Base-by-base conservation (phyloP, 92 coral and sea anemone genomes). In the Plumapathes pennacea region DNA sequence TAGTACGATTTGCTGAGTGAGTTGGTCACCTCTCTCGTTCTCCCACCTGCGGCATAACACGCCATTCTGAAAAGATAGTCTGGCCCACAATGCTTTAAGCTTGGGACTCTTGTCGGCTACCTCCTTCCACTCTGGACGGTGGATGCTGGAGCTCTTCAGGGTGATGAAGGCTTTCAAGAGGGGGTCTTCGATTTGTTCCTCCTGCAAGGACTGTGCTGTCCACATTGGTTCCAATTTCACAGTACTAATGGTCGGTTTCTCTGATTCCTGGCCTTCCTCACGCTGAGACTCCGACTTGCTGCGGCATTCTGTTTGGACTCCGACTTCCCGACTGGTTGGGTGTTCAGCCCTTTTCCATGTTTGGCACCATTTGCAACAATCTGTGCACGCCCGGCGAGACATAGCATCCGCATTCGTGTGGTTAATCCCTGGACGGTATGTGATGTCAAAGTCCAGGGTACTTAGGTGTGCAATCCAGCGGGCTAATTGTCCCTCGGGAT, bases 401-500 rank as follows among this genome's bases (percentile, higher is more conserved):
- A 62, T 62, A n/a, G 69, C 46, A 50, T 72, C 79, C 4, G 79
- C 71, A 25, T 72, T 72, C n/a, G 38, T 14, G 40, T 72, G 60
- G 21, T 31, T 15, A 21, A 50, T 63, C 46, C 77, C 77, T 31
- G 46, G 72, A 15, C 76, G 69, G 40, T 58, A 58, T 39, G 36
- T 42, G 18, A 76, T 62, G 47, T 57, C 64, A 38, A 76, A 54
- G 50, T 76, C 70, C 32, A 67, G 67, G 49, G 41, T 50, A 50
- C 67, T 69, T 34, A 57, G 46, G 65, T 42, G 57, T 22, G 33
- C 63, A 19, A 69, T 45, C 81, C 80, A 83, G 25, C 81, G 34
- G 22, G 80, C 81, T 8, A 78, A 66, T 39, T 84, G 82, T 42
- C 85, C 77, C 60, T 84, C 85, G 0, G 81, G 82, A 15, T 66